Evolutionary conservation across 2,888 invertebrate genomes (phyloP).

Genomic region (Leptopilina drosophilae): DNA sequence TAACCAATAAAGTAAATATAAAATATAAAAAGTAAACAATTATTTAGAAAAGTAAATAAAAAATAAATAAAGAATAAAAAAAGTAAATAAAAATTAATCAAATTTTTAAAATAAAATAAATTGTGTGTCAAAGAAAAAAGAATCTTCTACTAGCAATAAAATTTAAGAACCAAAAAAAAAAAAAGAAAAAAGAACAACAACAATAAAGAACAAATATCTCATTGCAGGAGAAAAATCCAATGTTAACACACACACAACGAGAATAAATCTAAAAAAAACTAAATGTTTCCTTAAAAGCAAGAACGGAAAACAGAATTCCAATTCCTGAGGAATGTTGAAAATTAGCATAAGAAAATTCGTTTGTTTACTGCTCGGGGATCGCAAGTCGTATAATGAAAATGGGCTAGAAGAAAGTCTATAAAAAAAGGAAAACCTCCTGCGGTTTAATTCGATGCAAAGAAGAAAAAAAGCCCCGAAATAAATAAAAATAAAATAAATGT

Average conservation of each 20-base stretch:
- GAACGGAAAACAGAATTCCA: conserved; percentile 1
- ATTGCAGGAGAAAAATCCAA: too few relatives aligned
- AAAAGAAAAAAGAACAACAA: background rate
- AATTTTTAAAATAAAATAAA: too few relatives aligned
- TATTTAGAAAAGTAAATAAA: too few relatives aligned
- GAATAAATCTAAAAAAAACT: background rate
- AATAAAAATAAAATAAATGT: conserved; percentile 13
- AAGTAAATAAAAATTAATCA: too few relatives aligned
- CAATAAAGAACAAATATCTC: background rate
- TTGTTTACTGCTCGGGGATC: conserved; percentile 1
- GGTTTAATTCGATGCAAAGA: conserved; percentile 7
- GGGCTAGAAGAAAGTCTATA: conserved; percentile 9
- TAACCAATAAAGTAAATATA: too few relatives aligned
- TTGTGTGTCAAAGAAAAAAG: too few relatives aligned
- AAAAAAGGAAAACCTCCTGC: background rate
- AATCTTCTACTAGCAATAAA: too few relatives aligned
- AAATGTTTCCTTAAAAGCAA: background rate
- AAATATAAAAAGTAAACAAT: too few relatives aligned
- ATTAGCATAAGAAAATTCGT: conserved; percentile 36
- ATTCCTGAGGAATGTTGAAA: conserved; percentile 8
- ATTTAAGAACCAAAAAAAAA: too few relatives aligned
- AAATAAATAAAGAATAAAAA: too few relatives aligned
- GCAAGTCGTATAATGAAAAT: conserved; percentile 18
- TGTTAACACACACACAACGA: background rate
- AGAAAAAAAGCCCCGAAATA: too few relatives aligned